Evolutionary conservation across 2,797 vertebrate species (phyloP), one percentile per base, ranked within the genome.

Genomic region (Intellagama lesueurii): DNA sequence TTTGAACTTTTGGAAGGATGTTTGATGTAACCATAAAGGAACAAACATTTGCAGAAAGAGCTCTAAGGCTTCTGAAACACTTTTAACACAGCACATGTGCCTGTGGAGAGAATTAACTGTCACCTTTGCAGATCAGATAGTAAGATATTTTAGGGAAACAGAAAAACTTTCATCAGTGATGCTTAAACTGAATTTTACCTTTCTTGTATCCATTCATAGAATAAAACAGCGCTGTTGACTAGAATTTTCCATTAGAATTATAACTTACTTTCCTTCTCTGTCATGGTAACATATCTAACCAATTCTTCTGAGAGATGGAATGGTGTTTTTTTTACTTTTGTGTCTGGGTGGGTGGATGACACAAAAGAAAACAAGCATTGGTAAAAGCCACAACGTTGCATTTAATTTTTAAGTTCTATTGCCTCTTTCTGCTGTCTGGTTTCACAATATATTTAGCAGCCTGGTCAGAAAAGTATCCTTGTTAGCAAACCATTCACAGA

Each of bases 81-180:
- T 81, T 90, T 89, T 83, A 0, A 0, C 17, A 77, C 90, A 87
- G 89, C 91, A 85, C 90, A 76, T 0, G 0, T 75, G 86, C 90
- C 5, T 30, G 90, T 87, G 83, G 89, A 22, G 60, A 64, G 60
- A 24, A 90, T 85, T 91, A 89, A 88, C 81, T 90, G 0, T 0
- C 3, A 0, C 69, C 87, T 88, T 91, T 91, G 91, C 91, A 90
- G 90, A 66, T 85, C 32, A 72, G 49, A 22, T 77, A 24, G 32
- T 24, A 16, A 17, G 52, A 90, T 88, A 86, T 75, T 80, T 85
- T 30, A 76, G 77, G 35, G 32, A 64, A 69, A 28, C 7, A 4
- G 12, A 12, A 32, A 56, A 19, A n/a, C 44, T 72, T 80, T 64
- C n/a, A 69, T n/a, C 9, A 85, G 76, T 9, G 8, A 32, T 79